Base-by-base conservation (phyloP, 1,140 invertebrate genomes). In the Caenorhabditis briggsae region DNA sequence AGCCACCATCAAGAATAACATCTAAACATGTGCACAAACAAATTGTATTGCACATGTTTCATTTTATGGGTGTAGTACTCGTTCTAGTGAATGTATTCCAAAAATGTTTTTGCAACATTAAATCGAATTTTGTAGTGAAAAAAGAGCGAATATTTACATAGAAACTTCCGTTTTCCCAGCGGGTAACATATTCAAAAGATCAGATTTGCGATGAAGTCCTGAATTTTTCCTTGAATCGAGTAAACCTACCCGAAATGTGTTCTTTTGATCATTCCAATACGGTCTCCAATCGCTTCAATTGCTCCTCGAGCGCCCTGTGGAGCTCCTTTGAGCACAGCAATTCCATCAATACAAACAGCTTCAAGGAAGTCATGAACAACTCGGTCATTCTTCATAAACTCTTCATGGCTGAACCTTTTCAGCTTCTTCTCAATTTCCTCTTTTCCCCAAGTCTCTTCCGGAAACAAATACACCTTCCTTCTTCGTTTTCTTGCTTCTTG, bases 241-340 rank as follows among this genome's bases (percentile, higher is more conserved):
- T 58, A 43, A 53, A 82, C 78, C 61, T 82, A 90, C 90, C 90
- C 90, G 86, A 91, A 91, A 88, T 91, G 90, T 41, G 90, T 91
- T 64, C 83, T 89, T 41, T 91, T 90, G 41, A 91, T 89, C 46
- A 91, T 78, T 59, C 90, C 90, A 64, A 92, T 91, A 48, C 90
- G 58, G 12, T 88, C 59, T 43, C 89, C 89, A 82, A 91, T 91
- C n/a, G 84, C 87, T 58, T 89, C 84, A 18, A 91, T 87, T 16
- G 88, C 89, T 16, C 89, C 65, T 84, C 61, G 48, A 25, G 88
- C 65, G 23, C 85, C 61, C 56, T 61, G 20, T 0, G 87, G 89
- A 14, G 55, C 87, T 61, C 89, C 88, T 64, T 83, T 88, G 23
- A 91, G 78, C 5, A 91, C 78, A 11, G 90, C 90, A 43, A 91